phyloP scores from a whole-genome alignment of 1,140 invertebrate genomes.

The Pseudomyrmex cubaensis region DNA sequence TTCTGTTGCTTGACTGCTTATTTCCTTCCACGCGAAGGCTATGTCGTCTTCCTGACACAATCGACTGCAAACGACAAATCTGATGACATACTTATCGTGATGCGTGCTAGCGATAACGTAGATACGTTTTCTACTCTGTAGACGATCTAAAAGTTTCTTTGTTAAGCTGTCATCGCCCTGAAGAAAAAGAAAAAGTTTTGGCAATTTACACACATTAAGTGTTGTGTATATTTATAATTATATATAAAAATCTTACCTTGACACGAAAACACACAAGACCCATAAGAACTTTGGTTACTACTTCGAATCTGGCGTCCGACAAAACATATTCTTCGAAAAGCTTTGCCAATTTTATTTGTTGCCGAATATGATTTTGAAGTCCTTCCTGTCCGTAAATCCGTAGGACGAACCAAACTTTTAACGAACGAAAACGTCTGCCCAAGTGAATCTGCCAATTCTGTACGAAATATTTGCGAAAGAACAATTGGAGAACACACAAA shows the following conservation, averaged over 20 bases:
- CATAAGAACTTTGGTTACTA: constrained; percentile 90
- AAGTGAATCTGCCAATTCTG: constrained; percentile 98
- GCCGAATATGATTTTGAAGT: constrained; percentile 91
- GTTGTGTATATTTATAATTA: too few relatives aligned
- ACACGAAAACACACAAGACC: constrained; percentile 96
- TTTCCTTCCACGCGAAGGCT: constrained; percentile 93
- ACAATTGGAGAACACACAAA: constrained; percentile 7
- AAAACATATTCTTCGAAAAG: constrained; percentile 90
- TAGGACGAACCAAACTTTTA: constrained; percentile 98
- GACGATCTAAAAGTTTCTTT: constrained; percentile 89
- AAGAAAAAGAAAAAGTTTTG: constrained; percentile 66
- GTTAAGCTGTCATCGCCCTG: constrained; percentile 91
- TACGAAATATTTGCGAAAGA: background rate
- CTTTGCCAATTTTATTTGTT: constrained; percentile 90
- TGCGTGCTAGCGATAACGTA: constrained; percentile 93
- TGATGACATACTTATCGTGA: constrained; percentile 89
- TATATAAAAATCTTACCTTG: constrained; percentile 85
- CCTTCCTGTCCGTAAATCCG: constrained; percentile 93
- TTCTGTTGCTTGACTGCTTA: constrained; percentile 86
- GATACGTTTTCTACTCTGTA: constrained; percentile 92
- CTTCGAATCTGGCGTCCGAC: constrained; percentile 91
- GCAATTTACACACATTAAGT: too few relatives aligned
- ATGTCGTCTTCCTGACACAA: constrained; percentile 90
- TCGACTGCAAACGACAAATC: constrained; percentile 94
- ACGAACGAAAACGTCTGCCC: constrained; percentile 94